These are phyloP conservation scores for Heteromyza rotundicornis DNA, from an alignment of 2,888 invertebrate species.

Conservation along the genomic window DNA sequence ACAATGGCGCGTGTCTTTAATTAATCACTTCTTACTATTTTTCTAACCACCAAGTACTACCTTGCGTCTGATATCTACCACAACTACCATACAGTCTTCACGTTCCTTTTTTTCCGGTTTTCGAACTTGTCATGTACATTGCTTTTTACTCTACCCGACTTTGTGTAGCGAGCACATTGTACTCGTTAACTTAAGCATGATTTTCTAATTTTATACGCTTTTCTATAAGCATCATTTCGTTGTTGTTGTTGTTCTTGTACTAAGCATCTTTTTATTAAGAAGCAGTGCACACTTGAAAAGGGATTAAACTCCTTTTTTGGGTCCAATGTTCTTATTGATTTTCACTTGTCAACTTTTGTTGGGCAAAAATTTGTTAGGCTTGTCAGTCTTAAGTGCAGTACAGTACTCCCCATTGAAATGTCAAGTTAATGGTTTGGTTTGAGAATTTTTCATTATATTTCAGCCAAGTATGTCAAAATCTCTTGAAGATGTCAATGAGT, in stretches of 20 bases:
- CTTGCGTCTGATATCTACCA: background rate
- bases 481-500: too few species aligned
- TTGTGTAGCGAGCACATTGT: slow-evolving; percentile 9
- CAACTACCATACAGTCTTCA: background rate
- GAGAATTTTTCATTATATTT: too few species aligned
- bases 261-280: too few species aligned
- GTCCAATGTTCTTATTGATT: slow-evolving; percentile 16
- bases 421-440: too few species aligned
- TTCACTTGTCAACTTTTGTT: slow-evolving; percentile 11
- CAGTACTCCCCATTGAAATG: background rate
- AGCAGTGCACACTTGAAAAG: slow-evolving; percentile 18
- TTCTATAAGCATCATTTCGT: background rate
- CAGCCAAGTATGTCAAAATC: too few species aligned
- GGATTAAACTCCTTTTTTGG: slow-evolving; percentile 11
- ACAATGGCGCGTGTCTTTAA: slow-evolving; percentile 49
- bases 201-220: slow-evolving; percentile 25
- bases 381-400: background rate
- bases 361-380: background rate
- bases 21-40: slow-evolving; percentile 44
- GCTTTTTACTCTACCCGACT: background rate
- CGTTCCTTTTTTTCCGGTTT: background rate
- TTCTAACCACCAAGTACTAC: too few species aligned
- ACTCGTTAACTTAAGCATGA: slow-evolving; percentile 9
- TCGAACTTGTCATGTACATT: background rate
- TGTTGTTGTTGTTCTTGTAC: too few species aligned